These are phyloP conservation scores for Gandaritis pyraliata DNA, from an alignment of 2,888 invertebrate genomes.

Conservation along the genomic window DNA sequence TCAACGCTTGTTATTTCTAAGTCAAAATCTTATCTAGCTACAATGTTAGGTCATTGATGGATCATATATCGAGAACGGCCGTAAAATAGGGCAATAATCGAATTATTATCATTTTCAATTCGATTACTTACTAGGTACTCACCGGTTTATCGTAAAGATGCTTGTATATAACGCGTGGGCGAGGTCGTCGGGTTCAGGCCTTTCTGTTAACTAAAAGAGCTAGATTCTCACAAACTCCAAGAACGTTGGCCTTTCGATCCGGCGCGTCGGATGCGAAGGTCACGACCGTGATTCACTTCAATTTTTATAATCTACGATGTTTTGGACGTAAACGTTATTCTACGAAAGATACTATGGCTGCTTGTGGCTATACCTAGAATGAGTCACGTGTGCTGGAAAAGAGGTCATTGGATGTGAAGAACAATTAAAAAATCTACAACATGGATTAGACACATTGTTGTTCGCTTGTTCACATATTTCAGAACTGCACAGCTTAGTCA, in stretches of 20 bases:
- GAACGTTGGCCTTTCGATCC: slow-evolving; percentile 67
- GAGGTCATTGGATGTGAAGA: slow-evolving; percentile 21
- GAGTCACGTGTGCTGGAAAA: slow-evolving; percentile 14
- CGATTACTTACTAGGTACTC: slow-evolving; percentile 6
- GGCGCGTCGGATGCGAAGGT: slow-evolving; percentile 48
- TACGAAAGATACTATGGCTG: slow-evolving; percentile 8
- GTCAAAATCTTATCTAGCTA: too few relatives aligned
- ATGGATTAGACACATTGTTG: slow-evolving; percentile 8
- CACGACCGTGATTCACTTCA: slow-evolving; percentile 52
- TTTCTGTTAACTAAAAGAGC: slow-evolving; percentile 38
- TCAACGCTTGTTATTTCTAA: too few relatives aligned
- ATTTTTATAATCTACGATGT: slow-evolving; percentile 27
- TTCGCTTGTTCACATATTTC: not conserved
- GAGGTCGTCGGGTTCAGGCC: slow-evolving; percentile 56
- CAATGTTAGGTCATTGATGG: too few relatives aligned
- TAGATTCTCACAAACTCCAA: slow-evolving; percentile 55
- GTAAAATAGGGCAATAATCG: not conserved
- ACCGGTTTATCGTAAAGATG: slow-evolving; percentile 32
- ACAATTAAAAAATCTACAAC: slow-evolving; percentile 15
- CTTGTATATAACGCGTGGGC: slow-evolving; percentile 45
- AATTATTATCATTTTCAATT: slow-evolving; percentile 10
- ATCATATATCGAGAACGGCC: not conserved
- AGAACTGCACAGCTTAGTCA: not conserved
- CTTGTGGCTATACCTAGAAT: slow-evolving; percentile 3
- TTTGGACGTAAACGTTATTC: slow-evolving; percentile 20